Percentiles rank a stretch among this genome's conserved stretches.
These are phyloP conservation scores for Bovichtus diacanthus DNA, from an alignment of 2,797 vertebrate genomes.

Conservation along the genomic window DNA sequence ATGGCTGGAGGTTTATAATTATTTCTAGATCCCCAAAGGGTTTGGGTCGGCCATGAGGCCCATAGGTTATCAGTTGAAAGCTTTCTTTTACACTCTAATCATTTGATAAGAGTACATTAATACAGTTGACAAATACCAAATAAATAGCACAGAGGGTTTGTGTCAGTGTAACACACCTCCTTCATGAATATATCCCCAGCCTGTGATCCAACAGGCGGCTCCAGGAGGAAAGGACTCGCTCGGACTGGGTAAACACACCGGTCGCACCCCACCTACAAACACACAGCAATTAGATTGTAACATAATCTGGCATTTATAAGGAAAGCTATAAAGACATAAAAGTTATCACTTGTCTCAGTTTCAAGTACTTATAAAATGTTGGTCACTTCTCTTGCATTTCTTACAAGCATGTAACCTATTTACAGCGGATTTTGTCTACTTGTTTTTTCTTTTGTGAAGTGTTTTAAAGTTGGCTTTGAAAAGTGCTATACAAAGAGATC, in stretches of 20 bases:
- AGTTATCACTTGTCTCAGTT: too few relatives aligned
- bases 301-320: background rate
- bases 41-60: background rate
- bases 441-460: background rate
- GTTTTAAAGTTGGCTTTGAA: background rate
- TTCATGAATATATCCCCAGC: slow-evolving; percentile 84
- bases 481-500: background rate
- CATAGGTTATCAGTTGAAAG: background rate
- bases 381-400: background rate
- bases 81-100: background rate
- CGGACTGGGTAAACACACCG: slow-evolving; percentile 84
- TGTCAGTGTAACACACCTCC: slow-evolving; percentile 70
- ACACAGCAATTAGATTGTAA: slow-evolving; percentile 6
- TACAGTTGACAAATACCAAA: background rate
- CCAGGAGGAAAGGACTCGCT: slow-evolving; percentile 75
- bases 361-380: background rate
- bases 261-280: slow-evolving; percentile 76
- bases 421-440: background rate
- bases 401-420: background rate
- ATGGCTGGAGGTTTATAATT: background rate
- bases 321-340: slow-evolving; percentile 24
- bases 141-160: background rate
- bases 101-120: background rate
- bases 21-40: background rate
- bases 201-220: slow-evolving; percentile 85